Base-by-base conservation (phyloP, 2,888 invertebrate genomes). In the Strigamia crassipes region DNA sequence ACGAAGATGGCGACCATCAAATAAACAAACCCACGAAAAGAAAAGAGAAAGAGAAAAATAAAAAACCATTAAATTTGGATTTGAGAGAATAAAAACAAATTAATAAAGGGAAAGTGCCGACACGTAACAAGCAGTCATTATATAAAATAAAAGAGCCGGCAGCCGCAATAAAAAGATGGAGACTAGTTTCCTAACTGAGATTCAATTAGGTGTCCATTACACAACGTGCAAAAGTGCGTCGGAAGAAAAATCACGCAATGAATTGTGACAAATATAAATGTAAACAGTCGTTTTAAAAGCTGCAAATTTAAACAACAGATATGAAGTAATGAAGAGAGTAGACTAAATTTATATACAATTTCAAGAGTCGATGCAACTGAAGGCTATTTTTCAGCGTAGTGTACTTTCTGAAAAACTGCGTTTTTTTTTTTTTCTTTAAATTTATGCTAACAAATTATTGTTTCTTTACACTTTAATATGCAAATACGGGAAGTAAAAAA, bases 11-110 rank as follows among this genome's bases (percentile, higher is more conserved):
- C 56, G 56, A 56, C 56, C 56, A 56, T n/a, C 56, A 56, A n/a
- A 18, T 3, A 2, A 51, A 51, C n/a, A 51, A 51, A 18, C 27
- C 73, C 27, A 66, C 8, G 9, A 66, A 66, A 66, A 21, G 23
- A 31, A 18, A 18, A 15, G 27, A 15, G n/a, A 51, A 31, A 13
- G 27, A 13, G 13, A 73, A n/a, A 31, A 66, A 27, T 31, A 31
- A 66, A 27, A 73, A 31, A 73, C 73, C 73, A 73, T 73, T 73
- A 73, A 73, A 73, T 73, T 66, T 73, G 73, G 73, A 73, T 73
- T 73, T 27, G 27, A 73, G 31, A 27, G 73, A 73, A 73, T 73
- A 73, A 73, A 73, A 27, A 31, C 27, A 73, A 73, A 73, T 73
- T 73, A 73, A 73, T 73, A 73, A 31, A 73, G 27, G 31, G 27